Evolutionary conservation across 2,113 vertebrate species (phyloP), one percentile per base, ranked within the genome.

Genomic region (Formicarius rufipectus): DNA sequence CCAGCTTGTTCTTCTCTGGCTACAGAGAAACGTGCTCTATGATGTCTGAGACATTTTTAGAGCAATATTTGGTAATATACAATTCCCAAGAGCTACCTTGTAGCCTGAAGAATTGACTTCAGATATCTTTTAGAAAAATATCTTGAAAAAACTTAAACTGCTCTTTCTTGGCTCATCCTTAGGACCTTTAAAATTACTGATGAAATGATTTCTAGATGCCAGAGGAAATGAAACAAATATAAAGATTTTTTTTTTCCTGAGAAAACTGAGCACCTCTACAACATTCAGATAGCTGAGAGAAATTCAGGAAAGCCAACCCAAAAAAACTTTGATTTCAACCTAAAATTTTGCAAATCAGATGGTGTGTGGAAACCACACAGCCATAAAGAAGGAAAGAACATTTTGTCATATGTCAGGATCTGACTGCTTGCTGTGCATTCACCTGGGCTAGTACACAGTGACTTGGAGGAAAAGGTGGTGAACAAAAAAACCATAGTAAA

Each of bases 201-300:
- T 60, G 45, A 45, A 64, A 92, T 63, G 59, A n/a, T 82, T 88
- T 93, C 50, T 73, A 79, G 40, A 56, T 87, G 62, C 50, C 75
- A 94, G 63, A 78, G 69, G 88, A 95, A 95, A 82, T 6, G 78
- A 95, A 94, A 82, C 4, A 84, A 74, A 81, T 30, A 59, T 37
- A 42, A 89, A 58, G 31, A 14, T 35, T 78, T 75, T 81, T 58
- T 66, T 83, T 87, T 94, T 58, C 31, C 47, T 62, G 50, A 64
- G 64, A 73, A 97, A 95, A 81, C 14, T 42, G 21, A 47, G 28
- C 39, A 64, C 28, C 59, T 82, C 68, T 93, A 89, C 59, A 93
- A 79, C 93, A 95, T 87, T 96, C 62, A 94, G 50, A 30, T 44
- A 73, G 35, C 75, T 80, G 15, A 82, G 95, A 80, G 37, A 52